Conservation (phyloP, 1,140 invertebrate genomes). For the Cydia fagiglandana region DNA sequence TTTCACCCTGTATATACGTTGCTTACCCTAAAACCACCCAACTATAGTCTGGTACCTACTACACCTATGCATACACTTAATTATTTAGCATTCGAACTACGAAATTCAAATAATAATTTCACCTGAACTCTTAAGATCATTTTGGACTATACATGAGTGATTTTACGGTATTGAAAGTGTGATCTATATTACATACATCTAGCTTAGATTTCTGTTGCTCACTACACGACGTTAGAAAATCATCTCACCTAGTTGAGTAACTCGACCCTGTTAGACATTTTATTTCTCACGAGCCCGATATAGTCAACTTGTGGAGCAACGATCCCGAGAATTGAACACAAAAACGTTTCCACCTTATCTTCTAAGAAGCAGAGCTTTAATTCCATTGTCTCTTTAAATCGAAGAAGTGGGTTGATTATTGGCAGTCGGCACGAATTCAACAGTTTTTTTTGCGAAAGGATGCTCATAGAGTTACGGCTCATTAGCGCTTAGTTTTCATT, state of each 20-base stretch:
- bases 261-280: conserved; percentile 17
- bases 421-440: conserved; percentile 13
- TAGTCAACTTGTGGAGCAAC: conserved; percentile 15
- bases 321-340: background rate
- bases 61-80: too few species aligned
- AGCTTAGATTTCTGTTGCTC: background rate
- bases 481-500: conserved; percentile 24
- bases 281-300: conserved; percentile 16
- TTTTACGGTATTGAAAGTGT: too few species aligned
- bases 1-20: too few species aligned
- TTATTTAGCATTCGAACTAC: too few species aligned
- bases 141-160: too few species aligned
- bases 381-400: background rate
- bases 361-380: background rate
- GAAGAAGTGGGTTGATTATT: conserved; percentile 21
- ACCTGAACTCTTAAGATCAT: too few species aligned
- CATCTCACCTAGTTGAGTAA: conserved; percentile 24
- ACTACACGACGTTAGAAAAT: conserved; percentile 9
- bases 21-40: too few species aligned
- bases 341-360: background rate
- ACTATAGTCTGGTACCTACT: too few species aligned
- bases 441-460: conserved; percentile 23
- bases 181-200: too few species aligned
- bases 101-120: too few species aligned
- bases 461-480: conserved; percentile 1